Evolutionary conservation across 1,140 invertebrate genomes (phyloP).

Genomic region (Bombyx mandarina): DNA sequence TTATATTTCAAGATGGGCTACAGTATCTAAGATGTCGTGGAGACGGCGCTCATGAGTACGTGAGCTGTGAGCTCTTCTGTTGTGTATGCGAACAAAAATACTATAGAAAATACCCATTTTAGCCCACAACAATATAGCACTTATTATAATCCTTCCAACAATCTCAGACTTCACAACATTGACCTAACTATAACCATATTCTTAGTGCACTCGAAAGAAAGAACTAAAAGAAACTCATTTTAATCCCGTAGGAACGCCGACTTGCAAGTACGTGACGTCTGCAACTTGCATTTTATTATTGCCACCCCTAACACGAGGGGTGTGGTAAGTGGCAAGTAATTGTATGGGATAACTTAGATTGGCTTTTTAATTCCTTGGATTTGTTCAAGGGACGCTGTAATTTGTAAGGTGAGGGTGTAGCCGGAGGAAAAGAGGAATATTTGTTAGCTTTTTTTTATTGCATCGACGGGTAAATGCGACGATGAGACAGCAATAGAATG

Average conservation of each 20-base stretch:
- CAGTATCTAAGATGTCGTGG: too few relatives aligned
- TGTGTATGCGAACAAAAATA: too few relatives aligned
- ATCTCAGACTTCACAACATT: neutral
- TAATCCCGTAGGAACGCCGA: constrained; percentile 9
- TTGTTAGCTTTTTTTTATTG: too few relatives aligned
- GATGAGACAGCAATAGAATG: too few relatives aligned
- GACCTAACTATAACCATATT: neutral
- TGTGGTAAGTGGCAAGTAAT: constrained; percentile 58
- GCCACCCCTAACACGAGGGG: constrained; percentile 33
- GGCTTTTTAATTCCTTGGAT: constrained; percentile 54
- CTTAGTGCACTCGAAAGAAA: too few relatives aligned
- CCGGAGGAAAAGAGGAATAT: neutral
- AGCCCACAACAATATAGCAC: too few relatives aligned
- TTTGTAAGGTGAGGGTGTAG: neutral
- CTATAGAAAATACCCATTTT: too few relatives aligned
- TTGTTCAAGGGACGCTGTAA: constrained; percentile 19
- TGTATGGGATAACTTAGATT: constrained; percentile 66
- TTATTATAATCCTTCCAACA: too few relatives aligned
- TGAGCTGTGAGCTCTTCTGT: too few relatives aligned
- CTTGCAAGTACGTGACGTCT: constrained; percentile 20
- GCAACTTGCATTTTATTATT: constrained; percentile 25
- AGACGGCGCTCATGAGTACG: too few relatives aligned
- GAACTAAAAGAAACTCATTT: constrained; percentile 3
- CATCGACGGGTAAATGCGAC: too few relatives aligned
- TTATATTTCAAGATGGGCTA: too few relatives aligned